Percentiles rank a stretch among this genome's conserved stretches.
These are phyloP conservation scores for Dryobotodes eremita DNA, from an alignment of 2,888 invertebrate species.

Conservation along the genomic window DNA sequence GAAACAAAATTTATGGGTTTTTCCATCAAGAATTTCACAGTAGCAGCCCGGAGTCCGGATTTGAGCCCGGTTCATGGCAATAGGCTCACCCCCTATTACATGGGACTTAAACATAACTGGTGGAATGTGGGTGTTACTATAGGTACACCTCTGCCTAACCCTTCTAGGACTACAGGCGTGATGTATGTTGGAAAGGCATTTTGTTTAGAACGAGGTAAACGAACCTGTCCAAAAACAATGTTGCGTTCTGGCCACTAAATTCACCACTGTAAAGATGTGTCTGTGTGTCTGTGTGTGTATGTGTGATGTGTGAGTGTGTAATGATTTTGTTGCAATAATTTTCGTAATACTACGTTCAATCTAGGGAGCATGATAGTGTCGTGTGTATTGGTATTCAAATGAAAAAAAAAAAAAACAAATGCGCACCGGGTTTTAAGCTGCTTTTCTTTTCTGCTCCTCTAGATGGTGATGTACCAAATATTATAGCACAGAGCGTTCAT, in stretches of 20 bases:
- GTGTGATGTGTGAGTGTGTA: no score
- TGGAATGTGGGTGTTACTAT: not conserved
- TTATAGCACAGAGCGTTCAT: not conserved
- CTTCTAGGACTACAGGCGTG: not conserved
- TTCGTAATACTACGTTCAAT: not conserved
- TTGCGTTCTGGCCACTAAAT: not conserved
- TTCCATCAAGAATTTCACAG: not conserved
- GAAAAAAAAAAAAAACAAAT: no score
- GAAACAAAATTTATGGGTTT: no score
- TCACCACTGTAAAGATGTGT: not conserved
- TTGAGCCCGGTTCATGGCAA: not conserved
- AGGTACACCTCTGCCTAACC: not conserved
- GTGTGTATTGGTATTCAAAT: no score
- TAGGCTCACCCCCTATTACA: not conserved
- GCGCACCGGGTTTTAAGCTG: not conserved
- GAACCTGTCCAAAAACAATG: constrained; percentile 6
- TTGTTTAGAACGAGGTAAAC: constrained; percentile 5
- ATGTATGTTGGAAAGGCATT: not conserved
- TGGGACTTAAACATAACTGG: not conserved
- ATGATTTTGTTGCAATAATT: not conserved
- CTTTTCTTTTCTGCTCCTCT: not conserved
- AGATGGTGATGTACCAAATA: not conserved
- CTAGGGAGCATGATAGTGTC: no score
- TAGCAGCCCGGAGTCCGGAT: not conserved
- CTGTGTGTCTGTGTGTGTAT: no score